Conservation (phyloP, 2,797 vertebrate genomes). For the Poecilia picta region DNA sequence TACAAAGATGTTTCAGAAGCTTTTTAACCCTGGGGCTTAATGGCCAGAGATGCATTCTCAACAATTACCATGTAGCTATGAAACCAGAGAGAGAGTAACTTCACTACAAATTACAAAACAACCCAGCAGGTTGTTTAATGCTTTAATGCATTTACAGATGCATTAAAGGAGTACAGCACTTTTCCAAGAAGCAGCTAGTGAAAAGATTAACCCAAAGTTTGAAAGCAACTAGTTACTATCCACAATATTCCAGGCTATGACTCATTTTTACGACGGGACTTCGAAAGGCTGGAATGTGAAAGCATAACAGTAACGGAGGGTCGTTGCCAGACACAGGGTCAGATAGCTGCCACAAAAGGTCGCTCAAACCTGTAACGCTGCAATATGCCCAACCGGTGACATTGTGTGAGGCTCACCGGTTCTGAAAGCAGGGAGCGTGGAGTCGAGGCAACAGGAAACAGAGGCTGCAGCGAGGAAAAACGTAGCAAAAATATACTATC, state of each 20-base stretch:
- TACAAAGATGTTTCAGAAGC: constrained; percentile 56
- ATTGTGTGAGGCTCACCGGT: constrained; percentile 65
- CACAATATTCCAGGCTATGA: constrained; percentile 50
- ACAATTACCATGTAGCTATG: constrained; percentile 47
- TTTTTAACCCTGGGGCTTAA: constrained; percentile 40
- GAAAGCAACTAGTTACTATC: constrained; percentile 18
- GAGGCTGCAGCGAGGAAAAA: constrained; percentile 59
- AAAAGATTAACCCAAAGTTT: constrained; percentile 12
- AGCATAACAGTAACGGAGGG: constrained; percentile 74
- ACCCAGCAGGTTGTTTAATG: constrained; percentile 1
- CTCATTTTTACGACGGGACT: constrained; percentile 57
- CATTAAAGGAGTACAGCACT: constrained; percentile 1
- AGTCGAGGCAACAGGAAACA: constrained; percentile 72
- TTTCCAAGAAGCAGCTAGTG: constrained; percentile 4
- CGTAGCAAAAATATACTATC: constrained; percentile 55
- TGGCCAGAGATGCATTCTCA: constrained; percentile 33
- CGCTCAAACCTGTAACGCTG: constrained; percentile 64
- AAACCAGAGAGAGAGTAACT: constrained; percentile 14
- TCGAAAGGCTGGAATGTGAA: constrained; percentile 69
- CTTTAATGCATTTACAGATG: constrained; percentile 10
- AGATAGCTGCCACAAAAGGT: constrained; percentile 71
- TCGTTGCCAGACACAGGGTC: constrained; percentile 70
- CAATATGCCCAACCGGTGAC: constrained; percentile 58
- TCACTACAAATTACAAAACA: constrained; percentile 28
- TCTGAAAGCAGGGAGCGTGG: constrained; percentile 62